Evolutionary conservation across 2,888 invertebrate genomes (phyloP).

Genomic region (Phoenoteleia sp.): DNA sequence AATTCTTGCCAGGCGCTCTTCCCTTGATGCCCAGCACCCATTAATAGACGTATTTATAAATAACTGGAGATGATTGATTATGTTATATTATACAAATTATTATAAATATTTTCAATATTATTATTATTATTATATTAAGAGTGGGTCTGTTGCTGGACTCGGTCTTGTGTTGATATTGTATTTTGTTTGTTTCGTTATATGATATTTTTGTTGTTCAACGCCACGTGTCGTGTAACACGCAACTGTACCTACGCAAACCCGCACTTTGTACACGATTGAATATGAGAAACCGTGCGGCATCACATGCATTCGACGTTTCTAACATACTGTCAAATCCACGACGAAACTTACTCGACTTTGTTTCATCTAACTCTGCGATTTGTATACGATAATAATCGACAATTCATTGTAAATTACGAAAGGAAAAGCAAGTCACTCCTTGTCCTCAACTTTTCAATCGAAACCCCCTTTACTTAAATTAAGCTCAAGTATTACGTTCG

Average conservation of each 20-base stretch:
- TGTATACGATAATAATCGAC: conserved; percentile 42
- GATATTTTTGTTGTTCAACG: conserved; percentile 84
- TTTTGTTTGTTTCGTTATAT: conserved; percentile 86
- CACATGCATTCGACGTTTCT: conserved; percentile 13
- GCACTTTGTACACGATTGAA: conserved; percentile 65
- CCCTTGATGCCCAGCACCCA: conserved; percentile 71
- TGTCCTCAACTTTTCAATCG: conserved; percentile 40
- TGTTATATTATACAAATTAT: conserved; percentile 74
- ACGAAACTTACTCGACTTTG: conserved; percentile 41
- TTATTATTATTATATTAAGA: conserved; percentile 82
- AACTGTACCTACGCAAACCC: conserved; percentile 82
- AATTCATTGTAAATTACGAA: conserved; percentile 46
- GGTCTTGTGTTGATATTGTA: conserved; percentile 86
- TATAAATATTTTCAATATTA: conserved; percentile 76
- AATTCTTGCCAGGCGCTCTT: conserved; percentile 37
- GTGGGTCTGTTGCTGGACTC: conserved; percentile 84
- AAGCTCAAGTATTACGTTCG: conserved; percentile 86
- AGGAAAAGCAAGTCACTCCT: conserved; percentile 45
- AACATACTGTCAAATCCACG: conserved; percentile 18
- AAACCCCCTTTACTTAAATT: conserved; percentile 78
- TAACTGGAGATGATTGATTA: conserved; percentile 69
- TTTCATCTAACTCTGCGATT: conserved; percentile 54
- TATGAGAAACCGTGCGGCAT: conserved; percentile 41
- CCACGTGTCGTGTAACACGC: conserved; percentile 85
- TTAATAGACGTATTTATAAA: conserved; percentile 78